Evolutionary conservation across 2,888 invertebrate species (phyloP).

Genomic region (Danaus chrysippus): DNA sequence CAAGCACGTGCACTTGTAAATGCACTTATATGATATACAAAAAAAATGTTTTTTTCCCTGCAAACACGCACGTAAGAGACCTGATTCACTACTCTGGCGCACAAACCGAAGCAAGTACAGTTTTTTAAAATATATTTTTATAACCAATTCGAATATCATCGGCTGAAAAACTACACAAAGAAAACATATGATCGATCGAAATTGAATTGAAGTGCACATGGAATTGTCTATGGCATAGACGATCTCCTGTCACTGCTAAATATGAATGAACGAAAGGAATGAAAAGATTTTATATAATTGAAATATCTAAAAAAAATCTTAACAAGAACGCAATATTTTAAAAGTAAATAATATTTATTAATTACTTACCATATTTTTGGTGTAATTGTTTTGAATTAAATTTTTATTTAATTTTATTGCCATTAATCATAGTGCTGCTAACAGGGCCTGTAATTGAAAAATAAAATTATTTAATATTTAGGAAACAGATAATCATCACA

Average conservation of each 20-base stretch:
- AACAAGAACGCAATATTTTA: too few relatives aligned
- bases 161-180: constrained; percentile 78
- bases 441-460: constrained; percentile 47
- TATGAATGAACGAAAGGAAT: constrained; percentile 12
- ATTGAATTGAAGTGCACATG: constrained; percentile 73
- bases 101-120: constrained; percentile 34
- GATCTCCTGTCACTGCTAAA: constrained; percentile 38
- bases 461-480: constrained; percentile 5
- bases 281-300: neutral
- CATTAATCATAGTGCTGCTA: constrained; percentile 33
- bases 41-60: constrained; percentile 21
- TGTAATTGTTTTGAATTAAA: too few relatives aligned
- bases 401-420: neutral
- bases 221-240: constrained; percentile 58
- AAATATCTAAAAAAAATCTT: neutral
- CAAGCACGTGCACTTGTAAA: constrained; percentile 73
- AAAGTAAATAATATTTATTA: too few relatives aligned
- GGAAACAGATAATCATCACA: constrained; percentile 7
- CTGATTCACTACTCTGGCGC: constrained; percentile 29
- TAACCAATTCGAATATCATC: constrained; percentile 75
- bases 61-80: constrained; percentile 6
- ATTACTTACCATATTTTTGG: too few relatives aligned
- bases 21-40: constrained; percentile 54
- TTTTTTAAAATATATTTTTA: constrained; percentile 47
- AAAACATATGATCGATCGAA: constrained; percentile 79